Base-by-base conservation (phyloP, 1,140 invertebrate genomes). In the Tetragonula clypearis region DNA sequence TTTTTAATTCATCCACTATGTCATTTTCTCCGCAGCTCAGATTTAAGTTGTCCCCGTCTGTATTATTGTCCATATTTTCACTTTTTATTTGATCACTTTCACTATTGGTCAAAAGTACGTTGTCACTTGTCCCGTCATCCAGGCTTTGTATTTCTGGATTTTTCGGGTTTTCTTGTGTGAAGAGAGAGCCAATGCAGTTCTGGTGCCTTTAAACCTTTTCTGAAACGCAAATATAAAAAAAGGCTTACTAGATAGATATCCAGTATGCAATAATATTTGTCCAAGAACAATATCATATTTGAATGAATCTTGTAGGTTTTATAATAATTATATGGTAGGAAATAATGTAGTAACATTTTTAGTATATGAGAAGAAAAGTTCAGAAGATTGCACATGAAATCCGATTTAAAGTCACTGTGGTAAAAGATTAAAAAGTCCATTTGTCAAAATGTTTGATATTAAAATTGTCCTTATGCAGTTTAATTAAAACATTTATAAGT, bases 21-120 rank as follows among this genome's bases (percentile, higher is more conserved):
- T 97, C 96, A 83, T 96, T 96, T 89, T 97, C 96, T 49, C 96
- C 96, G 90, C 96, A 96, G 92, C 96, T 96, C 85, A 97, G 94
- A 87, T 96, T 97, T 88, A 97, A 94, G 94, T 97, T 97, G 87
- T 97, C 96, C 84, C 96, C 96, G 91, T 97, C 96, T 21, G 95
- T 95, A 87, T 95, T 96, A 84, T 84, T 93, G 23, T 92, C 93
- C 91, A 92, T 91, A 69, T 35, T 90, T 86, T 53, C 76, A 78
- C 82, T 86, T 71, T 84, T 74, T 56, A 80, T 71, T 85, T 21
- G 77, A 65, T 87, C 65, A 82, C 74, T 88, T 80, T 89, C 78
- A 83, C 77, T 78, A 79, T 74, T 68, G 84, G 66, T 82, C 66
- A 86, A 72, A 73, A 79, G 58, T 74, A 83, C 41, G 66, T 26